Conservation (phyloP, 2,888 invertebrate species). For the Oscheius sp. region DNA sequence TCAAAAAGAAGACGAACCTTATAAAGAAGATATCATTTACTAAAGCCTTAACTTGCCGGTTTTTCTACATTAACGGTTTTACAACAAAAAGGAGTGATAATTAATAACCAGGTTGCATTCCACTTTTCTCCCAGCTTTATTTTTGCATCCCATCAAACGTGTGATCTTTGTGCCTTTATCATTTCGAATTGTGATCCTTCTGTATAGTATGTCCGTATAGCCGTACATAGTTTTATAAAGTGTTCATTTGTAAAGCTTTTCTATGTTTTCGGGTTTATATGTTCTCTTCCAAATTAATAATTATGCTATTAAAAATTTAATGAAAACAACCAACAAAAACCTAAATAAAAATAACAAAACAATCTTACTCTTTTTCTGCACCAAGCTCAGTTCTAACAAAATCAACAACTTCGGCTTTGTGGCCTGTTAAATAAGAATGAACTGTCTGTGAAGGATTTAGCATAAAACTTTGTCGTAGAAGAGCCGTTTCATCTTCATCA, state of each 20-base stretch:
- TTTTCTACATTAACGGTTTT: too few relatives aligned
- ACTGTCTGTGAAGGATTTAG: conserved; percentile 66
- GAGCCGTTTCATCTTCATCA: conserved; percentile 64
- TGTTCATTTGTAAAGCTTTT: too few relatives aligned
- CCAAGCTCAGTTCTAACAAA: conserved; percentile 60
- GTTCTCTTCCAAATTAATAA: not conserved
- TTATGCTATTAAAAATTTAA: not conserved
- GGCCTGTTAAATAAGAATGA: conserved; percentile 52
- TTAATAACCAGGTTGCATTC: not conserved
- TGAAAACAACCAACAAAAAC: too few relatives aligned
- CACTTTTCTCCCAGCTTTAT: not conserved
- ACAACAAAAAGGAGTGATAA: too few relatives aligned
- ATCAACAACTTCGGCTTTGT: conserved; percentile 58
- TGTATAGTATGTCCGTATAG: not conserved
- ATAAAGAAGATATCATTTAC: conserved; percentile 17
- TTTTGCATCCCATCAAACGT: not conserved
- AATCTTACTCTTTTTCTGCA: conserved; percentile 9
- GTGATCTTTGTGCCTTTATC: conserved; percentile 13
- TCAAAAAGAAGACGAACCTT: conserved; percentile 36
- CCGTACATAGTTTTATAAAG: not conserved
- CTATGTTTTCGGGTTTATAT: too few relatives aligned
- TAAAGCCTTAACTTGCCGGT: not conserved
- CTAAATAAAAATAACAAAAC: not conserved
- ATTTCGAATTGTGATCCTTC: not conserved
- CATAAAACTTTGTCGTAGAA: conserved; percentile 68